Evolutionary conservation across 2,113 vertebrate genomes (phyloP), one percentile per base, ranked within the genome.

Genomic region (Isurus oxyrinchus): DNA sequence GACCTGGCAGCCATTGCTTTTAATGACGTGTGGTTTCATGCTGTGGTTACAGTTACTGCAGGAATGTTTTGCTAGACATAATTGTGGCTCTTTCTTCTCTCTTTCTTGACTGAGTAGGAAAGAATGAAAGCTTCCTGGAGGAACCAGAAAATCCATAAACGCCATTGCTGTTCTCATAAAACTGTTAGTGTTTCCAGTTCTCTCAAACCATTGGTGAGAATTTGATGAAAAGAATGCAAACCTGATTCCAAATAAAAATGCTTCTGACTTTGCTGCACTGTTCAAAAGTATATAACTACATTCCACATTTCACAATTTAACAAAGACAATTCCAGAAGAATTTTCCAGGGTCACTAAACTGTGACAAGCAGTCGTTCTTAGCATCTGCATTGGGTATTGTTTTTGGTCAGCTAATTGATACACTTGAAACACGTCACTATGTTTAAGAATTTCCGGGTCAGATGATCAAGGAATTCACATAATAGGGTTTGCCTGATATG

Each of bases 1-100:
- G 63, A 27, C 61, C 96, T 96, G 61, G 96, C 84, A 44, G 53
- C 35, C 96, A 5, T 84, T 96, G 57, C 96, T 19, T 96, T 95
- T 96, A 96, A 97, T 96, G 96, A 90, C 67, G 95, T 57, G 25
- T 55, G 95, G 87, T 96, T 96, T 96, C 31, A 94, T 96, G 81
- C 11, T 91, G 88, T 19, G 96, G 96, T 90, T n/a, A 63, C 90
- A 93, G 49, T 79, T 91, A 95, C 96, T 90, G 94, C 55, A 35
- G 61, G 40, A 87, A 96, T 72, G 91, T 96, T 79, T 96, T 96
- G 95, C 96, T 87, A 25, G 79, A 81, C 96, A 87, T 96, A 96
- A 81, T 94, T 96, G 79, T 96, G 61, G 14, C 96, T 96, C 96
- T 69, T 96, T 96, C 72, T 93, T 96, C 55, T 27, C 96, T 96